Percentiles rank a stretch among this genome's conserved stretches.
phyloP scores from a whole-genome alignment of 2,797 vertebrate species.

The Oophaga sylvatica region DNA sequence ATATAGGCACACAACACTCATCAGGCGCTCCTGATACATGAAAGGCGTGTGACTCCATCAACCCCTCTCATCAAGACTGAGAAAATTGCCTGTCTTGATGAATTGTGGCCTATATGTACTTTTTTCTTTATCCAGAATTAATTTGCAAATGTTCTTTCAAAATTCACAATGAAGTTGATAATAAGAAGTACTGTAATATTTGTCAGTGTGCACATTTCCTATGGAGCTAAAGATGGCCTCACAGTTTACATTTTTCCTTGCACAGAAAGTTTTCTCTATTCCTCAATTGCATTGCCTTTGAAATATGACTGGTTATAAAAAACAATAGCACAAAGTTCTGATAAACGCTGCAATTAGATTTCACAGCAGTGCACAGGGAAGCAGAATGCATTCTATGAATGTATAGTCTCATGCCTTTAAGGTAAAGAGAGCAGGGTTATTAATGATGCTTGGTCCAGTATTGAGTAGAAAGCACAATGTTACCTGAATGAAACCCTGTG shows the following conservation, averaged over 20 bases:
- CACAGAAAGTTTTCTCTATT: constrained; percentile 33
- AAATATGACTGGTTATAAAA: constrained; percentile 57
- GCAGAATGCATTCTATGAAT: constrained; percentile 40
- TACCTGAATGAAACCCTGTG: constrained; percentile 53
- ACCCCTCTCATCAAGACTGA: too few species aligned
- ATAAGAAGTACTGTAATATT: not conserved
- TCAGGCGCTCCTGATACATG: too few species aligned
- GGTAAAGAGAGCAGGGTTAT: constrained; percentile 52
- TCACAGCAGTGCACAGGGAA: constrained; percentile 59
- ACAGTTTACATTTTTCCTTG: constrained; percentile 11
- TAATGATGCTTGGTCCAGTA: constrained; percentile 45
- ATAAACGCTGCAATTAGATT: constrained; percentile 60
- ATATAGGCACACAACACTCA: too few species aligned
- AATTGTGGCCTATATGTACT: too few species aligned
- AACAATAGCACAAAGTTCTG: constrained; percentile 50
- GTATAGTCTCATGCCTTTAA: constrained; percentile 57
- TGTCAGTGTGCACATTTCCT: not conserved
- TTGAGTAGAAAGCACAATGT: constrained; percentile 43
- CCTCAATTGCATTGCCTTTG: constrained; percentile 18
- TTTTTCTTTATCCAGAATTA: too few species aligned
- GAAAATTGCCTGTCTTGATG: too few species aligned
- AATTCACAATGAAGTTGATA: not conserved
- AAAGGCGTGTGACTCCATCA: too few species aligned
- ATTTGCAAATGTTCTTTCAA: not conserved
- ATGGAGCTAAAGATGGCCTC: not conserved